These are phyloP conservation scores for Sphyrna mokarran DNA, from an alignment of 2,113 vertebrate genomes.

Conservation along the genomic window DNA sequence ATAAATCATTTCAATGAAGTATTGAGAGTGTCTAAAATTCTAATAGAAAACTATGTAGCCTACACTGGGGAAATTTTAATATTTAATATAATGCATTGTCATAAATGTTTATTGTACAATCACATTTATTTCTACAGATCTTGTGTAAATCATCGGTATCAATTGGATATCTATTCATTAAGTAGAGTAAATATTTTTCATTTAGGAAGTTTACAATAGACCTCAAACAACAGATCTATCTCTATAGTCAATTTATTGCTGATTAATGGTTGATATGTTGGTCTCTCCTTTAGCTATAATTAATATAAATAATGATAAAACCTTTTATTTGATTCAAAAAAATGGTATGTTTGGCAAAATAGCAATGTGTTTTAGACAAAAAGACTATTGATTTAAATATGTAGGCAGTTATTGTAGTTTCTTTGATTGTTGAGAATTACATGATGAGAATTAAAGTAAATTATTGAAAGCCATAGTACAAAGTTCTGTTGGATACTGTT, in stretches of 20 bases:
- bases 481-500: not conserved
- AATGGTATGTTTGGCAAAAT: not conserved
- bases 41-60: not conserved
- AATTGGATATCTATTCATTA: not conserved
- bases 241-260: not conserved
- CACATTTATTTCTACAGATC: not conserved
- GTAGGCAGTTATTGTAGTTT: not conserved
- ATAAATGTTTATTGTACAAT: not conserved
- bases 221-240: not conserved
- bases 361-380: not conserved
- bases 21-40: not conserved
- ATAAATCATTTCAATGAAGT: slow-evolving; percentile 6
- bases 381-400: not conserved
- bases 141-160: not conserved
- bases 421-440: not conserved
- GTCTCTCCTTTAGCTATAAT: not conserved
- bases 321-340: not conserved
- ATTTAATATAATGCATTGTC: not conserved
- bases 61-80: not conserved
- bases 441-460: slow-evolving; percentile 5
- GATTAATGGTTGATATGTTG: not conserved
- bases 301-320: not conserved
- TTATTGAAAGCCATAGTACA: not conserved
- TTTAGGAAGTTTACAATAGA: not conserved
- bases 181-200: not conserved